Evolutionary conservation across 2,113 vertebrate genomes (phyloP).

Genomic region (Antidorcas marsupialis): DNA sequence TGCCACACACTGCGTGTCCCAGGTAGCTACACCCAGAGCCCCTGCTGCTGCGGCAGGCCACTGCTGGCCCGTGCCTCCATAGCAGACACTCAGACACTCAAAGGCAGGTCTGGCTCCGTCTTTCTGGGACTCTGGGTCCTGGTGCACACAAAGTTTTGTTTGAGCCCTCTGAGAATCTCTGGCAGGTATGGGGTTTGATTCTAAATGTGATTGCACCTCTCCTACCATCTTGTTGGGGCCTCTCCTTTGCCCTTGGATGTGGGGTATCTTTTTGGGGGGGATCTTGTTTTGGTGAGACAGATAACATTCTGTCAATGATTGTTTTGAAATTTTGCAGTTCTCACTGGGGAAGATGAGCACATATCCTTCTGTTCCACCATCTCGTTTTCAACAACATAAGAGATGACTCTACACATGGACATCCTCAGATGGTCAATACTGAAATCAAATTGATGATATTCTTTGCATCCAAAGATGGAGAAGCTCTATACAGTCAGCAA

Average conservation of each 20-base stretch:
- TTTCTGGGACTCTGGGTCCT: background rate
- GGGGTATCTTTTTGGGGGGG: background rate
- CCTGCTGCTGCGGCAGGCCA: background rate
- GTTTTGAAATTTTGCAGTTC: background rate
- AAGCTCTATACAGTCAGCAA: background rate
- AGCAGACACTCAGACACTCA: background rate
- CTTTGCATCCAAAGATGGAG: background rate
- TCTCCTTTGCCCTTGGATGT: background rate
- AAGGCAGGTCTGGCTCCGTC: background rate
- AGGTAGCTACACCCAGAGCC: background rate
- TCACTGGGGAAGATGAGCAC: background rate
- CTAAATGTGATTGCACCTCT: background rate
- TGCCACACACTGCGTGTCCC: rapidly evolving
- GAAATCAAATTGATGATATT: background rate
- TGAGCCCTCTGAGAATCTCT: background rate
- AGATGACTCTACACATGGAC: background rate
- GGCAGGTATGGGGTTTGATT: background rate
- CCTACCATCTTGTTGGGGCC: background rate
- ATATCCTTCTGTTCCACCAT: background rate
- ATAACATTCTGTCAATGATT: background rate
- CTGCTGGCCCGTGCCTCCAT: background rate
- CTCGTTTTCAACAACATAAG: background rate
- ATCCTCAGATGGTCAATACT: background rate
- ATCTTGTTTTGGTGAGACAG: background rate
- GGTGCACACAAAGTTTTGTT: background rate